These are phyloP conservation scores for Eremobia ochroleuca DNA, from an alignment of 2,888 invertebrate genomes.

Conservation along the genomic window DNA sequence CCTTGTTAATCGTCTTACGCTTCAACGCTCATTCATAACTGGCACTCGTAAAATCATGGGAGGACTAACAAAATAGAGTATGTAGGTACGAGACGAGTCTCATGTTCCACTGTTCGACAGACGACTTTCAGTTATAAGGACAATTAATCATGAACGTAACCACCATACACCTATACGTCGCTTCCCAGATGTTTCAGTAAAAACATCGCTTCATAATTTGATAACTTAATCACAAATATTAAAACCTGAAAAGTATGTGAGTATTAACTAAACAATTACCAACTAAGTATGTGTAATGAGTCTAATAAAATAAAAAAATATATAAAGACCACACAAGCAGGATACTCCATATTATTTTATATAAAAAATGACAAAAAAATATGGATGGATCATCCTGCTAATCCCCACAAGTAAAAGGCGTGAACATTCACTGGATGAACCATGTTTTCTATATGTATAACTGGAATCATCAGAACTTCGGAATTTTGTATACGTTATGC, in stretches of 20 bases:
- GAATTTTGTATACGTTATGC: background rate
- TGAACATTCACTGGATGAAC: background rate
- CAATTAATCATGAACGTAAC: background rate
- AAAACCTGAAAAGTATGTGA: background rate
- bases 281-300: background rate
- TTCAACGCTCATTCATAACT: slow-evolving; percentile 72
- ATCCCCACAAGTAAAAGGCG: background rate
- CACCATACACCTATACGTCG: too few species aligned
- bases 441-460: background rate
- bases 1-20: slow-evolving; percentile 79
- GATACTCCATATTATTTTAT: background rate
- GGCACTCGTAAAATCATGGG: slow-evolving; percentile 51
- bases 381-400: background rate
- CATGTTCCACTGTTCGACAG: background rate
- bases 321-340: background rate
- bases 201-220: background rate
- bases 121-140: background rate
- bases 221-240: background rate
- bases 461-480: background rate
- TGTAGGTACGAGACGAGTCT: background rate
- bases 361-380: background rate
- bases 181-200: background rate
- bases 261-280: background rate
- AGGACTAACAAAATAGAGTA: slow-evolving; percentile 4
- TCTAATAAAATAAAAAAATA: background rate